Conservation (phyloP, 2,797 vertebrate genomes). For the Xerus rutilus region DNA sequence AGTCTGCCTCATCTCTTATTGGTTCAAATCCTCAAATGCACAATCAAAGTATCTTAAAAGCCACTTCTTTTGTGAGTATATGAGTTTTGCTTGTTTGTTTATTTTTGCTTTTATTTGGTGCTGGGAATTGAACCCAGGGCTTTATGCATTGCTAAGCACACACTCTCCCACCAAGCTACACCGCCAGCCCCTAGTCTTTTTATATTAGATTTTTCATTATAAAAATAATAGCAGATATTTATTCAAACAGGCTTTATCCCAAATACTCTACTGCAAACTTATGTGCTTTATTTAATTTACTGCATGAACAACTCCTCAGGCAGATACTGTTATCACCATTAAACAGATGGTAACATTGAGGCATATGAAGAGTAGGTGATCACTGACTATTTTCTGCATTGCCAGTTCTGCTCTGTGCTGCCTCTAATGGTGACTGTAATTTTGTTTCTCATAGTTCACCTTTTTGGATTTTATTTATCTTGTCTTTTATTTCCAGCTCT, state of each 20-base stretch:
- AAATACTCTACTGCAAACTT: neutral
- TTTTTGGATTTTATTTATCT: neutral
- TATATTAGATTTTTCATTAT: neutral
- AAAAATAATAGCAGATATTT: constrained; percentile 38
- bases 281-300: neutral
- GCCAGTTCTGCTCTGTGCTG: neutral
- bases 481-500: constrained; percentile 32
- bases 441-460: constrained; percentile 14
- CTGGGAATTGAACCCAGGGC: neutral
- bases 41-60: constrained; percentile 40
- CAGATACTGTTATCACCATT: neutral
- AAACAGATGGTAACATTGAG: neutral
- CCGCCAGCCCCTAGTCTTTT: neutral
- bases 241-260: neutral
- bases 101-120: neutral
- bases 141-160: neutral
- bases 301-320: neutral
- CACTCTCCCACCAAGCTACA: neutral
- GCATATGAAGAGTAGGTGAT: neutral
- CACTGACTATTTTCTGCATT: neutral
- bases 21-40: neutral
- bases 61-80: neutral
- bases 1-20: neutral
- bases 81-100: neutral
- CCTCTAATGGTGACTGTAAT: neutral